Conservation (phyloP, 2,113 vertebrate species). For the Perca flavescens region DNA sequence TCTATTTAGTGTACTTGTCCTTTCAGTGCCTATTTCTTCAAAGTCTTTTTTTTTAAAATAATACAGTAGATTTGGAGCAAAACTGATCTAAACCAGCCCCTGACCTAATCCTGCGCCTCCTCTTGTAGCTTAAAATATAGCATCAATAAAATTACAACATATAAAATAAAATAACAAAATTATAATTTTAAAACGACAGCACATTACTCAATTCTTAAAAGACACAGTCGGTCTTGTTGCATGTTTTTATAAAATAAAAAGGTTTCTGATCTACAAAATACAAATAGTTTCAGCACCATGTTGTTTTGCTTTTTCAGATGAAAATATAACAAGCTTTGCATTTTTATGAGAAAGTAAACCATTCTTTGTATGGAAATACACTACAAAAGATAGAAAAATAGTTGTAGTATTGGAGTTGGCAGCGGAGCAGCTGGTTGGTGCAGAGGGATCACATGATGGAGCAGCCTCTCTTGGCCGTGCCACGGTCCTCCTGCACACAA, state of each 20-base stretch:
- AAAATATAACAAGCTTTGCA: conserved; percentile 26
- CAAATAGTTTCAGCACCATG: background rate
- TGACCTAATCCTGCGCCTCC: background rate
- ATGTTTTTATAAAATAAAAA: background rate
- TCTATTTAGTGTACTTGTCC: conserved; percentile 24
- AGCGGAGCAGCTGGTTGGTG: conserved; percentile 54
- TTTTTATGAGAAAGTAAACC: conserved; percentile 11
- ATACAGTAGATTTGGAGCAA: background rate
- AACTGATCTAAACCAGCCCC: conserved; percentile 2
- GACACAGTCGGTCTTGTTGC: background rate
- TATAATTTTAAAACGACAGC: background rate
- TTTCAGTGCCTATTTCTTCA: background rate
- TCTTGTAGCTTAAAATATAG: conserved; percentile 6
- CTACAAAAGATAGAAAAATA: conserved; percentile 80
- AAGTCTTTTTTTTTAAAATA: background rate
- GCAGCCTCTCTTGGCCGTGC: conserved; percentile 81
- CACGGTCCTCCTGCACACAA: conserved; percentile 79
- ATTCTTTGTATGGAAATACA: conserved; percentile 43
- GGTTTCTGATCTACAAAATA: background rate
- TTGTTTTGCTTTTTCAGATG: conserved; percentile 14
- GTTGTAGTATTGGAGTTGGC: conserved; percentile 76
- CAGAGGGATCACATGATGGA: conserved; percentile 87
- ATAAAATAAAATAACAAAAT: conserved; percentile 29
- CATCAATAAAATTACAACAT: conserved; percentile 21
- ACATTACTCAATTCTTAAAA: background rate